Evolutionary conservation across 2,888 invertebrate genomes (phyloP), one percentile per base, ranked within the genome.

Genomic region (Acrobasis repandana): DNA sequence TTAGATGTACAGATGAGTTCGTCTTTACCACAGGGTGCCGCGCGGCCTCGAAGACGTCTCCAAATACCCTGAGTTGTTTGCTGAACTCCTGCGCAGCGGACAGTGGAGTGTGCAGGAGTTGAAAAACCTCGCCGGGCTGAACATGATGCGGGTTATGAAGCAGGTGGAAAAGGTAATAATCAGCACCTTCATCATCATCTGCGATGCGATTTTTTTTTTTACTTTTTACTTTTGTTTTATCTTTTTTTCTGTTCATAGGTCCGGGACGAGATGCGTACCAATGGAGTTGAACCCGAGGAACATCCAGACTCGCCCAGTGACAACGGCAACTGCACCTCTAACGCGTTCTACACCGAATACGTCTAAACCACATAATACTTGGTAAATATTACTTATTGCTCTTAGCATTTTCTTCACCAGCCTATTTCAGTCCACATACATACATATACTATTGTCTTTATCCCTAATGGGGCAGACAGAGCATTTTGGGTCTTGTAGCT

Each of bases 41-140:
- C 90, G 93, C 54, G 95, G 95, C 0, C 75, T 95, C 63, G 95
- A 95, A 76, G 95, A 95, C 77, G 95, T 95, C 43, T 95, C 95
- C 1, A 94, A 93, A 73, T 95, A 95, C 82, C 95, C 95, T 1
- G 93, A 94, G 69, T 83, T 95, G 61, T 95, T 95, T 69, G 94
- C 94, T 9, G 94, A 94, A 75, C 89, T 95, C 50, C 86, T 94
- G 15, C 90, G 93, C 49, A 93, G 93, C 62, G 94, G 94, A 2
- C 93, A 93, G 69, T 94, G 95, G 94, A 93, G 89, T 67, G 93
- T 93, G 4, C 92, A 90, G 66, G 95, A 95, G 74, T 83, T 95
- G 66, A 94, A 94, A 84, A 94, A 95, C 80, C 83, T 95, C 57
- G 94, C 94, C 10, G 95, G 95, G 0, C 85, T 94, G 36, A 95